A percentile compares a stretch with the other conserved stretches of the same genome.
Conservation (phyloP, 2,888 invertebrate genomes). For the Tineola bisselliella region DNA sequence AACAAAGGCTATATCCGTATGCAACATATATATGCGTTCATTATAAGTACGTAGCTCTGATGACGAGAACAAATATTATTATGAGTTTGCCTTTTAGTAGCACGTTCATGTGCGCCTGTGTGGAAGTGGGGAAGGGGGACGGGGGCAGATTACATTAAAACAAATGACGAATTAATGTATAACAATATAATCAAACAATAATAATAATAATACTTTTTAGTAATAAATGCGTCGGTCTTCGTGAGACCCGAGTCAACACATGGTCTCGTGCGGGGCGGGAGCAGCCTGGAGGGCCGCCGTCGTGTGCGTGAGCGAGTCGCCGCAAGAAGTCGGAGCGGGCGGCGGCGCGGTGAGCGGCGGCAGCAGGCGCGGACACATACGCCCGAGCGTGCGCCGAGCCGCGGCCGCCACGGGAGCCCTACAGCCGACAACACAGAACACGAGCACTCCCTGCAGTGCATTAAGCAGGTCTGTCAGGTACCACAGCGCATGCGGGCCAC, state of each 20-base stretch:
- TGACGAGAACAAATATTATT: too few relatives aligned
- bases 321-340: conserved; percentile 74
- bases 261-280: conserved; percentile 61
- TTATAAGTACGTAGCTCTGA: too few relatives aligned
- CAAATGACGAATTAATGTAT: too few relatives aligned
- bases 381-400: conserved; percentile 38
- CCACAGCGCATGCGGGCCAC: conserved; percentile 81
- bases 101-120: too few relatives aligned
- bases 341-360: conserved; percentile 29
- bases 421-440: conserved; percentile 88
- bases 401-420: conserved; percentile 79
- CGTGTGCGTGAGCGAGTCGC: conserved; percentile 77
- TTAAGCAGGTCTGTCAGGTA: conserved; percentile 86
- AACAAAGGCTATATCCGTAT: too few relatives aligned
- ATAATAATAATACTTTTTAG: not conserved
- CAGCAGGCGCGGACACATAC: conserved; percentile 26
- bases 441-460: conserved; percentile 87
- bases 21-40: too few relatives aligned
- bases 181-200: not conserved
- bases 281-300: conserved; percentile 71
- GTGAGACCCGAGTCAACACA: conserved; percentile 66
- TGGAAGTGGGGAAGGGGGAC: too few relatives aligned
- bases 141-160: too few relatives aligned
- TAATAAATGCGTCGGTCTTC: not conserved
- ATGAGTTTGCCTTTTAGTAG: too few relatives aligned